Evolutionary conservation across 2,888 invertebrate species (phyloP).

Genomic region (Epiblema foenella): DNA sequence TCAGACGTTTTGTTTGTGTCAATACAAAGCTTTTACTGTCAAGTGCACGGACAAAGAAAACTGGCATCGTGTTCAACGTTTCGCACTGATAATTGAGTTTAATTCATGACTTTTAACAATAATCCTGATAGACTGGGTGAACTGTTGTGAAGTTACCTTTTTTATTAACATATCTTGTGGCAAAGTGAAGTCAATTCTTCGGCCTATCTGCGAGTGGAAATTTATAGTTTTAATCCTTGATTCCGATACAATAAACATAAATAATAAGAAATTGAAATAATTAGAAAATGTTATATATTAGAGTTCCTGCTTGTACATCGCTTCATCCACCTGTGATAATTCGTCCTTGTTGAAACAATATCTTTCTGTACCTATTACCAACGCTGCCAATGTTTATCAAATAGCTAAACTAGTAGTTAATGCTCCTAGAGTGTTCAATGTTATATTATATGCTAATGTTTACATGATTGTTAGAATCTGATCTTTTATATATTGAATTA

Average conservation of each 20-base stretch:
- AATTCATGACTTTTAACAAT: slow-evolving; percentile 64
- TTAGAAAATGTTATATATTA: slow-evolving; percentile 66
- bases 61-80: slow-evolving; percentile 66
- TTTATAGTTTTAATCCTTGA: slow-evolving; percentile 58
- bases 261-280: slow-evolving; percentile 54
- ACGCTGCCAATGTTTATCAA: slow-evolving; percentile 67
- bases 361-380: slow-evolving; percentile 56
- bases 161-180: slow-evolving; percentile 70
- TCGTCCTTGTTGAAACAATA: slow-evolving; percentile 67
- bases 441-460: slow-evolving; percentile 58
- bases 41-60: slow-evolving; percentile 84
- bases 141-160: slow-evolving; percentile 65
- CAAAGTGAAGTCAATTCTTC: slow-evolving; percentile 76
- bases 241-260: slow-evolving; percentile 54
- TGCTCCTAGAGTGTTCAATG: slow-evolving; percentile 68
- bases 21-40: slow-evolving; percentile 83
- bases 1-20: slow-evolving; percentile 84
- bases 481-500: slow-evolving; percentile 48
- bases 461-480: slow-evolving; percentile 54
- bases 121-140: slow-evolving; percentile 60
- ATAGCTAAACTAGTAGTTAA: slow-evolving; percentile 52
- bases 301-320: slow-evolving; percentile 82
- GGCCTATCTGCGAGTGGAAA: slow-evolving; percentile 68
- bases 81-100: slow-evolving; percentile 62
- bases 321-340: slow-evolving; percentile 82